Evolutionary conservation across 2,888 invertebrate genomes (phyloP).

Genomic region (Ephialtes manifestator): DNA sequence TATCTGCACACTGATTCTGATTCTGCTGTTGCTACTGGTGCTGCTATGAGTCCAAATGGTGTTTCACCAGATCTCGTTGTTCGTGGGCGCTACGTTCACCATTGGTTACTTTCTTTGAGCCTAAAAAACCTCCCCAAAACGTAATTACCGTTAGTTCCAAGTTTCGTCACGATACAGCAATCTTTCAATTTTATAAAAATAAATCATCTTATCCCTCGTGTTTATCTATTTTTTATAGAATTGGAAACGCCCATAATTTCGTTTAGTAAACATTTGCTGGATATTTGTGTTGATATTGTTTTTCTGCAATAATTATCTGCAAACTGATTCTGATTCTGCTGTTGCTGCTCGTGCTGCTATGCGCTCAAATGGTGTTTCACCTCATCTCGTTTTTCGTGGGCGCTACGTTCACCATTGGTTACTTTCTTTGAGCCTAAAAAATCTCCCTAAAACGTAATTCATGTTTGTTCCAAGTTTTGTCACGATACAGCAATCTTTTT

Average conservation of each 20-base stretch:
- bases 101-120: background rate
- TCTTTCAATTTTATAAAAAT: background rate
- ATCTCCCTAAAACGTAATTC: background rate
- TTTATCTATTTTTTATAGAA: background rate
- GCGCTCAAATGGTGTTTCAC: slow-evolving; percentile 57
- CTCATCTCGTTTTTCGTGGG: slow-evolving; percentile 57
- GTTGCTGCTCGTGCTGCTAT: slow-evolving; percentile 36
- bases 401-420: slow-evolving; percentile 17
- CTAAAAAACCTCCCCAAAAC: background rate
- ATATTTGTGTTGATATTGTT: too few relatives aligned
- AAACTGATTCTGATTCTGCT: slow-evolving; percentile 32
- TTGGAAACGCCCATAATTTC: background rate
- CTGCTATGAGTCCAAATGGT: slow-evolving; percentile 52
- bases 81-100: slow-evolving; percentile 17
- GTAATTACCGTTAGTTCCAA: background rate
- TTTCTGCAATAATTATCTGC: too few relatives aligned
- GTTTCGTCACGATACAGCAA: background rate
- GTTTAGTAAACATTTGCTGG: too few relatives aligned
- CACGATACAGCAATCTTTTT: background rate
- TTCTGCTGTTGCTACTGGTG: slow-evolving; percentile 33
- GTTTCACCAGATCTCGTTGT: slow-evolving; percentile 63
- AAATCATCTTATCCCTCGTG: too few relatives aligned
- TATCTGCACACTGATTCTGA: background rate
- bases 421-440: background rate
- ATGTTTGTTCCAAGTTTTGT: background rate